Evolutionary conservation across 1,140 invertebrate genomes (phyloP), one percentile per base, ranked within the genome.

Genomic region (Tetramorium simillimum): DNA sequence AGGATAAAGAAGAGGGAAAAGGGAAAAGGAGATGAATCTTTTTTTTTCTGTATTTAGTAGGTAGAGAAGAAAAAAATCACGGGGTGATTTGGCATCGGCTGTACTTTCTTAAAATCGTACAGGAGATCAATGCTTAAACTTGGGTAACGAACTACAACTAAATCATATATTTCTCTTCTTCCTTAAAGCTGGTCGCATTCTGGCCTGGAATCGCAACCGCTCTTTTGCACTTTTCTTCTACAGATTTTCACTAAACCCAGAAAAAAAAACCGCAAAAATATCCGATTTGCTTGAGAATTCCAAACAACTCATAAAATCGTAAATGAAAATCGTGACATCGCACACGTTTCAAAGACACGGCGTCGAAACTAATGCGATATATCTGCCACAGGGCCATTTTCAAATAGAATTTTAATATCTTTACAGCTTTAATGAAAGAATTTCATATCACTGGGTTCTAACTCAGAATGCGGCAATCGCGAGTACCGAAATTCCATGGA

Each of bases 81-180:
- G 81, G 75, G 70, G 80, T 92, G 93, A 94, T 94, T 94, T 94
- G 94, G 93, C 94, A 94, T 94, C 93, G 93, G 94, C 93, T 94
- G 93, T 94, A 94, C 94, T 92, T 91, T 89, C 88, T 85, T 90
- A 87, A 91, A 87, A 37, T 93, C 88, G 93, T 93, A 94, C 93
- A 94, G 93, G 93, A 94, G 93, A 94, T 94, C 93, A 94, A 93
- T 94, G 93, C 93, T 94, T 92, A 88, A 92, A 93, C 87, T 91
- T 90, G 92, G 92, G 91, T 93, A 94, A 92, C 91, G n/a, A 88
- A 81, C 77, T 89, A 90, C 69, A 87, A 72, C 84, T 87, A 89
- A 86, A 88, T 88, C 60, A 76, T 70, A 84, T 87, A 43, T 81
- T 65, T 86, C 53, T 87, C 53, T 46, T 58, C 77, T 73, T 81